Evolutionary conservation across 2,113 vertebrate genomes (phyloP).

Genomic region (Tamias sibiricus): DNA sequence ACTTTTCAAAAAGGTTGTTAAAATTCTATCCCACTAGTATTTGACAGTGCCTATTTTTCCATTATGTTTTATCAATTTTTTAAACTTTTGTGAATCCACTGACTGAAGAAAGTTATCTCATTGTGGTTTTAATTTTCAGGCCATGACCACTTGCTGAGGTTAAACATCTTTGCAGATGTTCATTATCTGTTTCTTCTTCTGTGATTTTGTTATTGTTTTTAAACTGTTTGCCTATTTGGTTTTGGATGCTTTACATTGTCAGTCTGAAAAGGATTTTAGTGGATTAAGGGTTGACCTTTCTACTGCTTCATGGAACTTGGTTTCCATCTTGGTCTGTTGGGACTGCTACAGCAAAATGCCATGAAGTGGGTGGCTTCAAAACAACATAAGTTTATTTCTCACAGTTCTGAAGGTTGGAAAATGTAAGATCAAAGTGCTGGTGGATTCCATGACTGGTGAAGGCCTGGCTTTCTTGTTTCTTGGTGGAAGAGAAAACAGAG

Average conservation of each 20-base stretch:
- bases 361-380: background rate
- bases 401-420: background rate
- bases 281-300: background rate
- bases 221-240: background rate
- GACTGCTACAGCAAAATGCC: background rate
- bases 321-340: background rate
- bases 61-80: background rate
- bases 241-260: conserved; percentile 23
- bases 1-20: background rate
- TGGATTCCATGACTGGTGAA: background rate
- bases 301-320: background rate
- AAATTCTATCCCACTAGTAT: background rate
- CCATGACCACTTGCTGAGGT: background rate
- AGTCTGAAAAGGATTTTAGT: background rate
- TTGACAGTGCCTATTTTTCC: background rate
- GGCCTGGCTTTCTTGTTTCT: background rate
- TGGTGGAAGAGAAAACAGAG: background rate
- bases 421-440: background rate
- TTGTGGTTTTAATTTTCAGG: background rate
- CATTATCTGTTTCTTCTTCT: conserved; percentile 1
- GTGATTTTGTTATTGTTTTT: background rate
- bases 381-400: background rate
- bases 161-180: background rate
- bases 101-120: background rate
- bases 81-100: background rate